These are phyloP conservation scores for Harpalus rufipes DNA, from an alignment of 2,888 invertebrate genomes.

Conservation along the genomic window DNA sequence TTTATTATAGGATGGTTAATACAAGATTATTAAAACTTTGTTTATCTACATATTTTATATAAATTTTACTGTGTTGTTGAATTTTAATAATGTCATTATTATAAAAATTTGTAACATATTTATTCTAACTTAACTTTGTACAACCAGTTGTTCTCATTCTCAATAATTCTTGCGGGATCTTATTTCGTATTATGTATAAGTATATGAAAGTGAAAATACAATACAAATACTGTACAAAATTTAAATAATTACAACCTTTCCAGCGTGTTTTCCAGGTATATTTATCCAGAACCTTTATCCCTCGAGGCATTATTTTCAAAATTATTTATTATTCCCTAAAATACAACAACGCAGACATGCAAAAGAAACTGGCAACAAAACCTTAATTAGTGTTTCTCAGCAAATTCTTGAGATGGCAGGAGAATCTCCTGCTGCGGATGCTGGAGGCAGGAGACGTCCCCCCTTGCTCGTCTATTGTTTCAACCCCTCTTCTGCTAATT, in stretches of 20 bases:
- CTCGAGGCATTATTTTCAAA: conserved; percentile 31
- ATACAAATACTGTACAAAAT: conserved; percentile 49
- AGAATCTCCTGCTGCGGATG: not conserved
- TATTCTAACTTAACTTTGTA: no score
- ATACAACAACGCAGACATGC: conserved; percentile 29
- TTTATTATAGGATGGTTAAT: no score
- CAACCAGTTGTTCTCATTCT: no score
- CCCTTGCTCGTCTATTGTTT: conserved; percentile 54
- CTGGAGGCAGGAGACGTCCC: not conserved
- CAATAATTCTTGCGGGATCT: no score
- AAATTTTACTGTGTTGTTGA: no score
- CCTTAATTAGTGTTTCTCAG: conserved; percentile 55
- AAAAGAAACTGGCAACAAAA: conserved; percentile 50
- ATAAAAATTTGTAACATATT: no score
- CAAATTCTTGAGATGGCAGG: conserved; percentile 49
- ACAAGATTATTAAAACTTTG: no score
- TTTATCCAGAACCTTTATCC: conserved; percentile 32
- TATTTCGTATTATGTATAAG: no score
- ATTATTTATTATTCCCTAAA: conserved; percentile 45
- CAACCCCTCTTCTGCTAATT: conserved; percentile 56
- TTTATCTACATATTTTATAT: no score
- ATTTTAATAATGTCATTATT: no score
- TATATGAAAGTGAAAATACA: no score
- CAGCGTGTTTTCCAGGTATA: conserved; percentile 9
- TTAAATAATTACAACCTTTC: conserved; percentile 41